Base-by-base conservation (phyloP, 2,113 vertebrate species). In the Lagenorhynchus albirostris region DNA sequence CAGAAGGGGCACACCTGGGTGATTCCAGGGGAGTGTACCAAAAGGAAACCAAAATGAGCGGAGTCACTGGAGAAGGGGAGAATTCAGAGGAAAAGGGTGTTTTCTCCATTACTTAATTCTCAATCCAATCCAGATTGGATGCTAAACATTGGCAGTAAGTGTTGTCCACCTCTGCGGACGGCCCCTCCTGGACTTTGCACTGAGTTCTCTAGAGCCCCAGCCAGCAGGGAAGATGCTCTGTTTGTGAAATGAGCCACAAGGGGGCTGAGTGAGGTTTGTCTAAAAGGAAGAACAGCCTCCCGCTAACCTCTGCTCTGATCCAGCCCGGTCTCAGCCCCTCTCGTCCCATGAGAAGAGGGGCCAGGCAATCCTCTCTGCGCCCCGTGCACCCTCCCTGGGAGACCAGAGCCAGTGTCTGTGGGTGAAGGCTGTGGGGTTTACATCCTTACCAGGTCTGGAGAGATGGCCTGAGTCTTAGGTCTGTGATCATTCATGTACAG, bases 401-500 rank as follows among this genome's bases (percentile, higher is more conserved):
- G 60, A 29, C 44, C 65, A 76, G 47, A 70, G 80, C 63, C 2
- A 6, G 68, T 62, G 50, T 65, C 73, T 95, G 70, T 0, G 29
- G 92, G 94, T 65, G 17, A 60, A 79, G 41, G 94, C 44, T n/a
- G 89, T 31, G 47, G 67, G 62, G 33, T 7, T 23, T n/a, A 25
- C 6, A 18, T 65, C 97, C 99, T 99, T 99, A 99, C 99, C 99
- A 98, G 98, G 47, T 99, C 98, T 95, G 98, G 94, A 84, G 98
- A 95, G 68, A 94, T 76, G 93, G 98, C 96, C 97, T 98, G 98
- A 94, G 99, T 97, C 98, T 98, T 99, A 97, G 99, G 99, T 97
- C 99, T 99, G 99, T 99, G 99, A 98, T 99, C 99, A 50, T 99
- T 99, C 98, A 99, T 99, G 97, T 99, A 99, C 7, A 99, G 99